A percentile compares a stretch with the other conserved stretches of the same genome.
Conservation (phyloP, 2,113 vertebrate genomes). For the Phylloscopus trochilus region DNA sequence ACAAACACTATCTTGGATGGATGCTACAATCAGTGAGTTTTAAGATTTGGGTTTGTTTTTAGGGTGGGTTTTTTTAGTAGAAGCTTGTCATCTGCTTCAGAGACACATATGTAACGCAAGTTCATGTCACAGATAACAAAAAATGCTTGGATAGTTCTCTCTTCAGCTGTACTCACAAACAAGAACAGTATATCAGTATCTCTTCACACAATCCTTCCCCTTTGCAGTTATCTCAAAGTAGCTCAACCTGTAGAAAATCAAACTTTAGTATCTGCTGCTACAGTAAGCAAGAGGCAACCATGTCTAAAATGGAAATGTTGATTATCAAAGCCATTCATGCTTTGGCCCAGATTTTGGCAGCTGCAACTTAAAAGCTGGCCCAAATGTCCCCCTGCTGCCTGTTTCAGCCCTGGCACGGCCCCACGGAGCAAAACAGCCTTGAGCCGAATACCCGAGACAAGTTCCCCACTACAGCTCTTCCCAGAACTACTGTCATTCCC, state of each 20-base stretch:
- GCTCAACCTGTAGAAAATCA: not conserved
- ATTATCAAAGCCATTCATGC: not conserved
- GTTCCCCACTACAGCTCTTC: not conserved
- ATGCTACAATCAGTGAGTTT: not conserved
- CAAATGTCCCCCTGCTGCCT: not conserved
- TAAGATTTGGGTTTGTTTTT: not conserved
- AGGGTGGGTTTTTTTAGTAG: not conserved
- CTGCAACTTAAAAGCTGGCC: not conserved
- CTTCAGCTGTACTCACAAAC: not conserved
- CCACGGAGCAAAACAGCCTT: rapidly evolving
- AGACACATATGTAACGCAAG: not conserved
- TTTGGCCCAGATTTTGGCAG: not conserved
- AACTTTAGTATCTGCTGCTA: not conserved
- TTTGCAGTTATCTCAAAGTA: not conserved
- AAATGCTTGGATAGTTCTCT: not conserved
- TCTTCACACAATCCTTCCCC: not conserved
- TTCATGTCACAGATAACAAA: not conserved
- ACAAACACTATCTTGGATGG: not conserved
- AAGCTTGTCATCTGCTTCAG: not conserved
- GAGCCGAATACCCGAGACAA: not conserved
- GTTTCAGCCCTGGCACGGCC: not conserved
- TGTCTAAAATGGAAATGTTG: not conserved
- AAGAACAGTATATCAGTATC: not conserved
- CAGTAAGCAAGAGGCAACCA: not conserved
- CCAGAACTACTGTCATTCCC: not conserved